Evolutionary conservation across 2,797 vertebrate species (phyloP).

Genomic region (Hydrophis major): DNA sequence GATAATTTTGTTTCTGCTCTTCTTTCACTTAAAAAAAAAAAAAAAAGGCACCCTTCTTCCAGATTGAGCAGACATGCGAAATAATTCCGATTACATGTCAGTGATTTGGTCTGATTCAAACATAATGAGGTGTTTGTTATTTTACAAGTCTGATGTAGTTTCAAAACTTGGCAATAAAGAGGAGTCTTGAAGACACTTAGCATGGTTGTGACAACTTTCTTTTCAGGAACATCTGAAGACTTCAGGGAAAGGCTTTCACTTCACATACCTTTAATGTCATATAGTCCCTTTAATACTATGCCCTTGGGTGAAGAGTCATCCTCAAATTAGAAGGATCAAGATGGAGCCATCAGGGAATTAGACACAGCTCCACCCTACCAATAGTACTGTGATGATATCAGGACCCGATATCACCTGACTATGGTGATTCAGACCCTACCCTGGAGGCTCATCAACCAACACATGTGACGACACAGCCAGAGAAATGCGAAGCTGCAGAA

Average conservation of each 20-base stretch:
- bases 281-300: neutral
- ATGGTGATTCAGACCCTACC: neutral
- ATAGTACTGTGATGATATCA: neutral
- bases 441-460: neutral
- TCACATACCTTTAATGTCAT: neutral
- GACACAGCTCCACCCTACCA: neutral
- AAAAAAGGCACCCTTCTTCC: neutral
- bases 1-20: neutral
- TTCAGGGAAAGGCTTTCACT: neutral
- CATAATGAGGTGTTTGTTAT: neutral
- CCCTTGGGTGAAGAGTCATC: neutral
- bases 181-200: neutral
- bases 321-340: neutral
- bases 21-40: neutral
- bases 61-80: neutral
- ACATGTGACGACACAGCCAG: neutral
- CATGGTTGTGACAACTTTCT: neutral
- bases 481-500: neutral
- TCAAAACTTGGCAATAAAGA: neutral
- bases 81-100: neutral
- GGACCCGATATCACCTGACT: neutral
- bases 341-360: neutral
- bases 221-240: neutral
- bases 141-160: neutral
- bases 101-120: neutral